phyloP scores from a whole-genome alignment of 2,888 invertebrate species.

The Acleris laterana region DNA sequence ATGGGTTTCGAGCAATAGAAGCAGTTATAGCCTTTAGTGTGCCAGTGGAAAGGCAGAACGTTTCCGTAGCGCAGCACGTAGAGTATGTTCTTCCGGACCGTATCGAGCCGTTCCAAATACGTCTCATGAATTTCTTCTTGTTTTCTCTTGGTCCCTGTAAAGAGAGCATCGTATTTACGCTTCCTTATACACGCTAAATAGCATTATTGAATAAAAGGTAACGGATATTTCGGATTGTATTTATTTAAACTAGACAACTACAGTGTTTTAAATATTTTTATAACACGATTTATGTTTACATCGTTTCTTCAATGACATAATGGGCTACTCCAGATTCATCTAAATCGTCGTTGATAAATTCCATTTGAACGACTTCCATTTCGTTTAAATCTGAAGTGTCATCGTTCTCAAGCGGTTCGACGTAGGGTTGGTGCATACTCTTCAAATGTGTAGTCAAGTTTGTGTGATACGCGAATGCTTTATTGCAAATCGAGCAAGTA shows the following conservation, averaged over 20 bases:
- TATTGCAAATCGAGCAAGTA: conserved; percentile 80
- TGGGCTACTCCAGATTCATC: conserved; percentile 53
- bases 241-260: conserved; percentile 25
- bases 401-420: conserved; percentile 39
- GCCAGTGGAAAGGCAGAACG: conserved; percentile 67
- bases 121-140: conserved; percentile 46
- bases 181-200: conserved; percentile 37
- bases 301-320: conserved; percentile 28
- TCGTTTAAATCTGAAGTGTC: conserved; percentile 51
- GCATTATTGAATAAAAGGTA: conserved; percentile 6
- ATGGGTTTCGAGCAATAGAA: conserved; percentile 66
- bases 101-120: conserved; percentile 57
- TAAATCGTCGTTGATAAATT: conserved; percentile 60
- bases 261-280: conserved; percentile 2
- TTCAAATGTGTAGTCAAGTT: conserved; percentile 65
- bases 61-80: conserved; percentile 61
- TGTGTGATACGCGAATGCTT: conserved; percentile 75
- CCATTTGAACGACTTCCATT: conserved; percentile 59
- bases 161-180: conserved; percentile 56
- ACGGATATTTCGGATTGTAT: not conserved
- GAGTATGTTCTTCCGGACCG: conserved; percentile 59
- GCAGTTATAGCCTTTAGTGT: conserved; percentile 64
- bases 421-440: conserved; percentile 55
- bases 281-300: conserved; percentile 6
- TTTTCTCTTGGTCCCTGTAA: conserved; percentile 59